phyloP scores from a whole-genome alignment of 92 coral and sea anemone genomes.

The Parazoanthus darwini region DNA sequence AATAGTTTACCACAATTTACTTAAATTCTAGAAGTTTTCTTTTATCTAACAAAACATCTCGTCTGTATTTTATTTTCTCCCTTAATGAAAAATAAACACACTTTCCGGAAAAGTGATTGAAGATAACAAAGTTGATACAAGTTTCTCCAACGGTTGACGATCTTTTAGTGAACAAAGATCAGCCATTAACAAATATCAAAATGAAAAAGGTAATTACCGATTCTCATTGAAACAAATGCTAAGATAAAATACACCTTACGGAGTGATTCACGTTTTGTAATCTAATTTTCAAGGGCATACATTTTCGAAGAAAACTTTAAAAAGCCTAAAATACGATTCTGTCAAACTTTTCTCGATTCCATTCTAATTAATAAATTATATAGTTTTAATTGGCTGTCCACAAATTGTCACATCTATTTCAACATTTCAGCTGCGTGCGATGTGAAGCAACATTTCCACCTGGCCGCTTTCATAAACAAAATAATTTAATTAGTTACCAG shows the following conservation, averaged over 20 bases:
- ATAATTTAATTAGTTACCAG: slow-evolving; percentile 65
- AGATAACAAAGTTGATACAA: slow-evolving; percentile 50
- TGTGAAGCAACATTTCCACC: slow-evolving; percentile 65
- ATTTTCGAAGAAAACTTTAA: slow-evolving; percentile 21
- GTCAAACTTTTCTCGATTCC: slow-evolving; percentile 29
- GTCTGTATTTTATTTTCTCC: slow-evolving; percentile 31
- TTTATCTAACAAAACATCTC: slow-evolving; percentile 32
- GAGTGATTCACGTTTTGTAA: slow-evolving; percentile 39
- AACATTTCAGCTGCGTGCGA: slow-evolving; percentile 63
- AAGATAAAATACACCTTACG: slow-evolving; percentile 24
- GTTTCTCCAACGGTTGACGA: not conserved
- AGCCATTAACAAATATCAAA: slow-evolving; percentile 15
- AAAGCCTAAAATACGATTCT: slow-evolving; percentile 28
- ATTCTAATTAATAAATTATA: slow-evolving; percentile 84
- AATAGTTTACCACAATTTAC: slow-evolving; percentile 52
- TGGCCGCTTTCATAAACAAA: slow-evolving; percentile 74
- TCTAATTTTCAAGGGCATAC: slow-evolving; percentile 10
- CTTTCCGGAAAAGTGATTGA: slow-evolving; percentile 57
- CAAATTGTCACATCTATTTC: slow-evolving; percentile 60
- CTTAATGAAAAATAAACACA: slow-evolving; percentile 67
- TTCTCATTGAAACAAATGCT: slow-evolving; percentile 35
- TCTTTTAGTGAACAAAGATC: slow-evolving; percentile 45
- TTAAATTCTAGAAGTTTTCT: slow-evolving; percentile 34
- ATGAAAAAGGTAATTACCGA: slow-evolving; percentile 29
- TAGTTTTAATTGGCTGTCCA: slow-evolving; percentile 72